Evolutionary conservation across 2,888 invertebrate species (phyloP).

Genomic region (Herminia tarsipennalis): DNA sequence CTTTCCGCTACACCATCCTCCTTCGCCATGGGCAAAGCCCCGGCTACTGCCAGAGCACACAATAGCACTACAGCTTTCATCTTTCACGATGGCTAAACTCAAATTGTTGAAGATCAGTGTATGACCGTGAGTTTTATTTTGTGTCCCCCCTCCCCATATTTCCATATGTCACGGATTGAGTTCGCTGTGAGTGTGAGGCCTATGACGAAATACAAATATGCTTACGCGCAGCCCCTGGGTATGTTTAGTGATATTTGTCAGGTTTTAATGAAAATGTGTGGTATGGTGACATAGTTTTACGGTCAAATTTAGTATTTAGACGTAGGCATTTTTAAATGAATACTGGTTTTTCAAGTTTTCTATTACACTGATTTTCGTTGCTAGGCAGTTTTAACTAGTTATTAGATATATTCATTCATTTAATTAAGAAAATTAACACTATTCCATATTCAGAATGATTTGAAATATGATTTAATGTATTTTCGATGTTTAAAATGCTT

Average conservation of each 20-base stretch:
- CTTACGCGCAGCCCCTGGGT: constrained; percentile 40
- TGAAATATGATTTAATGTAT: too few species aligned
- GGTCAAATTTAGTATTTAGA: constrained; percentile 33
- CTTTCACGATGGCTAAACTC: constrained; percentile 63
- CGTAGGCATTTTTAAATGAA: constrained; percentile 12
- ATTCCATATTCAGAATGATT: too few species aligned
- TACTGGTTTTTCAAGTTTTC: constrained; percentile 27
- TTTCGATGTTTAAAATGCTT: too few species aligned
- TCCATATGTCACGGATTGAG: constrained; percentile 73
- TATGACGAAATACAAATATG: constrained; percentile 65
- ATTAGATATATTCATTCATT: too few species aligned
- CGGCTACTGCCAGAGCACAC: constrained; percentile 62
- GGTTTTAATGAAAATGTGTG: constrained; percentile 56
- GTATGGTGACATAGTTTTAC: constrained; percentile 47
- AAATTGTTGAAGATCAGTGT: constrained; percentile 75
- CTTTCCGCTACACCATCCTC: constrained; percentile 71
- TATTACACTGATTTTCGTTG: not conserved
- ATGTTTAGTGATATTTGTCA: constrained; percentile 67
- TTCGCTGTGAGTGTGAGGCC: constrained; percentile 47
- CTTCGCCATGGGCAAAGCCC: constrained; percentile 71
- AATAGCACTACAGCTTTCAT: constrained; percentile 75
- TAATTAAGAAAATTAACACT: too few species aligned
- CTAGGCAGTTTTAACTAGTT: not conserved
- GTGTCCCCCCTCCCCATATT: constrained; percentile 66
- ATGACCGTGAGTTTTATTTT: constrained; percentile 77